Percentiles rank a stretch among this genome's conserved stretches.
Evolutionary conservation across 1,140 invertebrate genomes (phyloP).

Genomic region (Drosophila varians): DNA sequence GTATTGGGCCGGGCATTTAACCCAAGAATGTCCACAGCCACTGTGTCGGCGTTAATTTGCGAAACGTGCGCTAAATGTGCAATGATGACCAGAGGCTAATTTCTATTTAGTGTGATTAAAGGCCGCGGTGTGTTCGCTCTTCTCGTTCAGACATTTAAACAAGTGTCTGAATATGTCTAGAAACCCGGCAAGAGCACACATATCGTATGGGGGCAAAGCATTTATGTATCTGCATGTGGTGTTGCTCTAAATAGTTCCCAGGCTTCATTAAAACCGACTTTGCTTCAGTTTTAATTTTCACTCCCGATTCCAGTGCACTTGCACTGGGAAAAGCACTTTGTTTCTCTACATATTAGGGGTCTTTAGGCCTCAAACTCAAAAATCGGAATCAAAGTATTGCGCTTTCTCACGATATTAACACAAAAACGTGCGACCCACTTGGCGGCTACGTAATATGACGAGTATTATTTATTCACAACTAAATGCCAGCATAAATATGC

Average conservation of each 20-base stretch:
- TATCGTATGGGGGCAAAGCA: conserved; percentile 7
- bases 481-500: conserved; percentile 45
- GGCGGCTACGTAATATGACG: conserved; percentile 51
- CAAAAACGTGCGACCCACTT: conserved; percentile 45
- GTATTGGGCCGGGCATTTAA: conserved; percentile 20
- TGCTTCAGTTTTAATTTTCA: conserved; percentile 8
- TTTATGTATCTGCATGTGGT: conserved; percentile 19
- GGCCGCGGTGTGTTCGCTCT: conserved; percentile 10
- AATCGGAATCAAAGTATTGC: background rate
- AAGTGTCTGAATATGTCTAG: background rate
- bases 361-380: too few relatives aligned
- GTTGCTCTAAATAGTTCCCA: conserved; percentile 52
- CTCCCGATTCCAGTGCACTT: conserved; percentile 5
- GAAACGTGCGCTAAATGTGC: conserved; percentile 66
- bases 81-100: conserved; percentile 53
- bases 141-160: conserved; percentile 7
- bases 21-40: conserved; percentile 35
- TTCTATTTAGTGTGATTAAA: conserved; percentile 69
- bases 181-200: background rate
- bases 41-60: conserved; percentile 55
- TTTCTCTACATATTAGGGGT: background rate
- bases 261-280: conserved; percentile 41
- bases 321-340: conserved; percentile 27
- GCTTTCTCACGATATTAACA: conserved; percentile 21
- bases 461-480: conserved; percentile 24